Base-by-base conservation (phyloP, 2,113 vertebrate species). In the Mus spicilegus region DNA sequence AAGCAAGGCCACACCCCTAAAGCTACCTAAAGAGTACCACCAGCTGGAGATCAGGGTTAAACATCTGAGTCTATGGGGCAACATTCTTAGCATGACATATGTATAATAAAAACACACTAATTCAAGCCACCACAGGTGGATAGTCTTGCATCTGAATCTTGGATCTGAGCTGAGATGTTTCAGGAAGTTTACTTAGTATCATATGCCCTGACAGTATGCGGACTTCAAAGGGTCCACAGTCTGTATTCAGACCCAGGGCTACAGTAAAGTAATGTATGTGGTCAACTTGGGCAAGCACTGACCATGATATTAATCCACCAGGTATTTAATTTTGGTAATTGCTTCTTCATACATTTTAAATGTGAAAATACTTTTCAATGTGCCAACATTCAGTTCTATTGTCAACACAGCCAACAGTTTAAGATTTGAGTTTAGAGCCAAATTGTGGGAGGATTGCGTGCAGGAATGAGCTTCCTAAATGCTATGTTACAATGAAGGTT, bases 401-500 rank as follows among this genome's bases (percentile, higher is more conserved):
- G 19, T 12, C 42, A 51, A 51, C 10, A 49, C 30, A 69, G 36
- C 17, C 63, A 22, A 87, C 11, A 54, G 39, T 87, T 69, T 69
- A 69, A 87, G 11, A 2, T 46, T 28, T 36, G 39, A 81, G 9
- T 93, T 92, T 77, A 73, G 33, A 7, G 8, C 58, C 17, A 51
- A 7, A 36, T 26, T 61, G 0, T 84, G 6, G 19, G 69, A 63
- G 2, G 4, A 9, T 12, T 61, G 16, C 82, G 0, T 54, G 3
- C 19, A 94, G 69, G 11, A 90, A 82, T 81, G 46, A 85, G 26
- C 7, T 96, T 87, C 81, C n/a, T n/a, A 72, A 80, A 82, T 42
- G 33, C 14, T 73, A 2, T 78, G 2, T 91, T 80, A 3, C 10
- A 67, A 11, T 77, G 20, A n/a, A 77, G 51, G 19, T 65, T 46